phyloP scores from a whole-genome alignment of 2,797 vertebrate species.

The Eidolon dupreanum region DNA sequence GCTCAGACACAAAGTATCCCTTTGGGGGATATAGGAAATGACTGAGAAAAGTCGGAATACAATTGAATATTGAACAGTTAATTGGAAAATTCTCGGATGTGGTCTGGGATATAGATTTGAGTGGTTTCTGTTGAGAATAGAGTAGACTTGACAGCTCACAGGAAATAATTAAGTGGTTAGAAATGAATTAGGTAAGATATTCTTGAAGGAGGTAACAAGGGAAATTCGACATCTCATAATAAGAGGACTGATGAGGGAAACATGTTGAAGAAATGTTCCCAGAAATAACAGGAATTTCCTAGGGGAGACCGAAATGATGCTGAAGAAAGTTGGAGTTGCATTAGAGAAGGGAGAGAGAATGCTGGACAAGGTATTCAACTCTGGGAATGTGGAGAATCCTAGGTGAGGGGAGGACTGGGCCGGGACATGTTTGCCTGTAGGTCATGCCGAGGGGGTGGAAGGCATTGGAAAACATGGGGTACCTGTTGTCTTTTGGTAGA shows the following conservation, averaged over 20 bases:
- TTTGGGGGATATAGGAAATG: constrained; percentile 46
- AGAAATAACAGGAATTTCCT: background rate
- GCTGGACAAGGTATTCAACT: background rate
- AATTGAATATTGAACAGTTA: constrained; percentile 67
- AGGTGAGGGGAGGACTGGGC: background rate
- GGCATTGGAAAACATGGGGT: background rate
- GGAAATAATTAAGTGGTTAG: constrained; percentile 63
- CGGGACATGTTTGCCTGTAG: background rate
- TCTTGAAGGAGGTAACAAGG: constrained; percentile 45
- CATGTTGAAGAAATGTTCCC: background rate
- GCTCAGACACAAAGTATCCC: constrained; percentile 18
- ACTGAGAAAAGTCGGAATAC: constrained; percentile 38
- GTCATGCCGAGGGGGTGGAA: background rate
- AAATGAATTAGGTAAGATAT: constrained; percentile 47
- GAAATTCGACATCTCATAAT: background rate
- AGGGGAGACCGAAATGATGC: background rate
- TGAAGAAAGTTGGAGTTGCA: background rate
- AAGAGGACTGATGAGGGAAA: background rate
- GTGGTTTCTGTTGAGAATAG: constrained; percentile 61
- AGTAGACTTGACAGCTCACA: constrained; percentile 54
- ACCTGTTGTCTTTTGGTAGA: background rate
- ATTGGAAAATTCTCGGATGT: constrained; percentile 56
- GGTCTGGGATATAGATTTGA: constrained; percentile 60
- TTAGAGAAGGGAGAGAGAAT: background rate
- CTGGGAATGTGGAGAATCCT: background rate